Base-by-base conservation (phyloP, 2,888 invertebrate species). In the Andrena marginata region DNA sequence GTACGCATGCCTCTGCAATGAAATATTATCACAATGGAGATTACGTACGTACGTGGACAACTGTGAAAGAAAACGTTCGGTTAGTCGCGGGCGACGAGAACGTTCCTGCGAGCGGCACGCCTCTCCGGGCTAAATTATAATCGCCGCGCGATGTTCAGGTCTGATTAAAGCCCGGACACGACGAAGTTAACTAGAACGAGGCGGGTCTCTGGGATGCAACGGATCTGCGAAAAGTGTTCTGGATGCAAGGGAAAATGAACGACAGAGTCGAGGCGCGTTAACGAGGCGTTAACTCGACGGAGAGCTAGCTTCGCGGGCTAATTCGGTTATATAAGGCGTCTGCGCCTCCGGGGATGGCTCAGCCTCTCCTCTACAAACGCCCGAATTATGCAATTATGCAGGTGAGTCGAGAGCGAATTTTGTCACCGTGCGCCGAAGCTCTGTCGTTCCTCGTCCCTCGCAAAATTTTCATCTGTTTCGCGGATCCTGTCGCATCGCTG, bases 131-230 rank as follows among this genome's bases (percentile, higher is more conserved):
- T 80, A 56, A 35, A 67, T 60, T 67, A 54, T 35, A 33, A 54
- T 68, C 48, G 63, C 54, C 7, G 51, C 42, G 31, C 26, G 60
- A 33, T 62, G 78, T 80, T 80, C 80, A 62, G 78, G 67, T 80
- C 78, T 80, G 79, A 78, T 80, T 78, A 63, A 54, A 77, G 67
- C 54, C 51, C 70, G 77, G 60, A 48, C 33, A 72, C 56, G 20
- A 78, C 71, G 35, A 56, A 60, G 79, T 67, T 80, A 80, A 78
- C 35, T 79, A 69, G 72, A 67, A 80, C 80, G 79, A 59, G 77
- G 69, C 76, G 63, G 54, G 71, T 35, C 29, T 48, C 67, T 33
- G 71, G 54, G 48, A 48, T 78, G 54, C 63, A 54, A 72, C 65
- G 80, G 51, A 71, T 71, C 79, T 68, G 67, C 67, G 79, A 62